Percentiles rank a stretch among this genome's conserved stretches.
phyloP scores from a whole-genome alignment of 2,113 vertebrate genomes.

The Xiphophorus couchianus region DNA sequence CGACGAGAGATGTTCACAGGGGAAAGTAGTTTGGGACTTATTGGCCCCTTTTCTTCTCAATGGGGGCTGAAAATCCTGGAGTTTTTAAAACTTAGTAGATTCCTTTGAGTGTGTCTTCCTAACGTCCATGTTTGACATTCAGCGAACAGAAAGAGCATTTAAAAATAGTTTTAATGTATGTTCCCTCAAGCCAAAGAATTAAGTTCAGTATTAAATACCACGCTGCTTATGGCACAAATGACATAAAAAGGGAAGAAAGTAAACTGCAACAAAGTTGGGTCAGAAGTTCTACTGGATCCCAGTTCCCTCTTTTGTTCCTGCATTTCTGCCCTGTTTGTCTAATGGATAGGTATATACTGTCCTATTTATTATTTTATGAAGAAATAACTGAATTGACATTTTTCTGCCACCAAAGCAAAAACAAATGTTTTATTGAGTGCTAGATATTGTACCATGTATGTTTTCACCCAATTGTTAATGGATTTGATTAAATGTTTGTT shows the following conservation, averaged over 20 bases:
- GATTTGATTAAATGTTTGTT: conserved; percentile 43
- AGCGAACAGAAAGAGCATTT: not conserved
- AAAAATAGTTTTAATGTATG: not conserved
- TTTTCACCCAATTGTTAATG: conserved; percentile 19
- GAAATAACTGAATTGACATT: conserved; percentile 1
- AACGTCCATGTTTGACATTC: not conserved
- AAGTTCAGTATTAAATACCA: not conserved
- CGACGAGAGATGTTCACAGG: too few species aligned
- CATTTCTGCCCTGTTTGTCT: not conserved
- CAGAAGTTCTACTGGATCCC: not conserved
- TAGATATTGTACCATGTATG: not conserved
- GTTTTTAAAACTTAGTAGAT: not conserved
- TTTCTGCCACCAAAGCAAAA: conserved; percentile 11
- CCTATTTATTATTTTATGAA: not conserved
- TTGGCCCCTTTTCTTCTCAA: not conserved
- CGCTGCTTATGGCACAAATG: not conserved
- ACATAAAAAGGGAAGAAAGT: not conserved
- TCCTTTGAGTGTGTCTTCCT: not conserved
- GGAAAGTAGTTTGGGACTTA: conserved; percentile 13
- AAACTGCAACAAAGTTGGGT: not conserved
- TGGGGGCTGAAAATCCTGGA: not conserved
- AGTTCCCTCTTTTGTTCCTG: not conserved
- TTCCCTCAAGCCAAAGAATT: conserved; percentile 4
- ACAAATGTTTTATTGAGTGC: conserved; percentile 5
- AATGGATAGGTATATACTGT: not conserved